Conservation (phyloP, 2,797 vertebrate genomes). For the Pseudochaenichthys georgianus region DNA sequence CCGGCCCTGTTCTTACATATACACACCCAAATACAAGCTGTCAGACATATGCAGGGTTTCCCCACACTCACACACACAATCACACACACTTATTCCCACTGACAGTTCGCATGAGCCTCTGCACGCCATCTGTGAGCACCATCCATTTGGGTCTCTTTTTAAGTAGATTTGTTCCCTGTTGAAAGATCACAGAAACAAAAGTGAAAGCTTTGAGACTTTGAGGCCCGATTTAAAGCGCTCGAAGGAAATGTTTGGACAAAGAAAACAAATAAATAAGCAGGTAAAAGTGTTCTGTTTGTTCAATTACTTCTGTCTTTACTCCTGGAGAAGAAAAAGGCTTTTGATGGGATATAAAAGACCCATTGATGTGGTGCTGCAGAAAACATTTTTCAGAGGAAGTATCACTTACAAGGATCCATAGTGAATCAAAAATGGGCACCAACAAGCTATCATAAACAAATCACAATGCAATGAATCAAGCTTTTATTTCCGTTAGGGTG, state of each 20-base stretch:
- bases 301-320: conserved; percentile 33
- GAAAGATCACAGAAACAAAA: conserved; percentile 58
- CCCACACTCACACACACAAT: conserved; percentile 26
- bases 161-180: conserved; percentile 62
- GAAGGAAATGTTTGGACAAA: conserved; percentile 62
- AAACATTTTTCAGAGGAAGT: conserved; percentile 17
- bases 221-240: conserved; percentile 47
- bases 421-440: conserved; percentile 16
- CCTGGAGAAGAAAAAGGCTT: conserved; percentile 33
- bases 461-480: neutral
- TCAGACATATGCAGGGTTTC: conserved; percentile 3
- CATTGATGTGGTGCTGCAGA: conserved; percentile 27
- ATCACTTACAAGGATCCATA: conserved; percentile 37
- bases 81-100: conserved; percentile 28
- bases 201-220: conserved; percentile 61
- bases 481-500: neutral
- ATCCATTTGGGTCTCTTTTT: conserved; percentile 57
- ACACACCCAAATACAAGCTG: conserved; percentile 7
- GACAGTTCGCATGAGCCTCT: conserved; percentile 39
- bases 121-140: conserved; percentile 41
- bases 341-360: conserved; percentile 54
- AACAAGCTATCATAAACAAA: conserved; percentile 32
- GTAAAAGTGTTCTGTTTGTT: conserved; percentile 47
- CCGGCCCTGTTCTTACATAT: conserved; percentile 39
- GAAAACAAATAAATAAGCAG: conserved; percentile 43